phyloP scores from a whole-genome alignment of 2,797 vertebrate species.

The Arnoldichthys spilopterus region DNA sequence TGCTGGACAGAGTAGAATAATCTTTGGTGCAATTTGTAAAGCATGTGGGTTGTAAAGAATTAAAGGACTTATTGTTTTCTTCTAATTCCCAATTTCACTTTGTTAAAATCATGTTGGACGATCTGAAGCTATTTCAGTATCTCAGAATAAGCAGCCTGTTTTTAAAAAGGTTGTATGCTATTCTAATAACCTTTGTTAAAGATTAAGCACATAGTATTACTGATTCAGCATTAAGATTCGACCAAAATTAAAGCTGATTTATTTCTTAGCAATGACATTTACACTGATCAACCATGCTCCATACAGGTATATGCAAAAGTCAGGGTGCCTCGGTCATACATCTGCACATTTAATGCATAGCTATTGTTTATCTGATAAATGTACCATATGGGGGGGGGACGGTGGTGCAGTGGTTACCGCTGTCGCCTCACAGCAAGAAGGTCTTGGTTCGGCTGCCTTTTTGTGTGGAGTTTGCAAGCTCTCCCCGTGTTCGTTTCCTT shows the following conservation, averaged over 20 bases:
- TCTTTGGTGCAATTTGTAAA: neutral
- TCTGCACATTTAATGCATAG: too few relatives aligned
- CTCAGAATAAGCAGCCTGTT: neutral
- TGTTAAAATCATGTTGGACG: neutral
- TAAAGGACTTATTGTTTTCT: neutral
- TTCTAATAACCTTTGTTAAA: neutral
- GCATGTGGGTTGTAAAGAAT: neutral
- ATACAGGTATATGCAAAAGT: too few relatives aligned
- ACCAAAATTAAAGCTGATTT: neutral
- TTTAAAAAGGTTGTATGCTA: neutral
- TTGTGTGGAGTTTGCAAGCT: too few relatives aligned
- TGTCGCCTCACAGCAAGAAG: too few relatives aligned
- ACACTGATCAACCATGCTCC: neutral
- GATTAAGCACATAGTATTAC: neutral
- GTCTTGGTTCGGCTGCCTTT: too few relatives aligned
- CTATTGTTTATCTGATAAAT: too few relatives aligned
- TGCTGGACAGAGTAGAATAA: slow-evolving; percentile 60
- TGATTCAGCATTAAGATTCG: neutral
- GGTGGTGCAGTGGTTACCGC: too few relatives aligned
- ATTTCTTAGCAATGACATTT: neutral
- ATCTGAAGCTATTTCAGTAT: neutral
- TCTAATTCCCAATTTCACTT: neutral
- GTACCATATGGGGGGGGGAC: too few relatives aligned
- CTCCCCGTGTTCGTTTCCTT: too few relatives aligned
- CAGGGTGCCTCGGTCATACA: too few relatives aligned